These are phyloP conservation scores for Acanthosepion lycidas DNA, from an alignment of 2,888 invertebrate species.

Conservation along the genomic window DNA sequence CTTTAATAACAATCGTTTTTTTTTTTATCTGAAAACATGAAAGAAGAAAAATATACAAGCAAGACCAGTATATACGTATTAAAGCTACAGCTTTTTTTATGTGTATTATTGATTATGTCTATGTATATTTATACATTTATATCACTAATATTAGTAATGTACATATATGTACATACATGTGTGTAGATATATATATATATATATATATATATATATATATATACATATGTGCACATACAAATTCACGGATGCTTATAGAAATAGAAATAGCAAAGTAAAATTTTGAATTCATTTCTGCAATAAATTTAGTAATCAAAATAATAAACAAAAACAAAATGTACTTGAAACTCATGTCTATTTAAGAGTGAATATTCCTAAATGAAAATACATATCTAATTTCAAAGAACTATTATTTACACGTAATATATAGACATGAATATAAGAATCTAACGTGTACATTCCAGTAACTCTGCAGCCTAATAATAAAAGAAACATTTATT, in stretches of 20 bases:
- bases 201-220: background rate
- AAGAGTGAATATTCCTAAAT: too few relatives aligned
- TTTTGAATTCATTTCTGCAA: background rate
- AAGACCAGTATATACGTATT: background rate
- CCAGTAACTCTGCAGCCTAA: too few relatives aligned
- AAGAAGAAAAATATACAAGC: background rate
- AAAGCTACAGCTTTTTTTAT: background rate
- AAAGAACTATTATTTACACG: too few relatives aligned
- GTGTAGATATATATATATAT: background rate
- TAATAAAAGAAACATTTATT: too few relatives aligned
- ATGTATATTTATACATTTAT: constrained; percentile 5
- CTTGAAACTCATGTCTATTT: too few relatives aligned
- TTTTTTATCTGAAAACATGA: background rate
- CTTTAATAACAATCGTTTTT: background rate
- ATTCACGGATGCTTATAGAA: background rate
- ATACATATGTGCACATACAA: background rate
- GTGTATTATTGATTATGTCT: background rate
- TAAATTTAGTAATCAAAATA: too few relatives aligned
- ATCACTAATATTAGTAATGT: background rate
- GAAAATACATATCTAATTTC: too few relatives aligned
- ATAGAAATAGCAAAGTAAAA: background rate
- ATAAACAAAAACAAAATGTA: too few relatives aligned
- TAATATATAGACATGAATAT: too few relatives aligned
- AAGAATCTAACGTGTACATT: too few relatives aligned
- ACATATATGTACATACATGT: background rate